A percentile compares a stretch with the other conserved stretches of the same genome.
phyloP scores from a whole-genome alignment of 2,113 vertebrate genomes.

The Poeciliopsis prolifica region DNA sequence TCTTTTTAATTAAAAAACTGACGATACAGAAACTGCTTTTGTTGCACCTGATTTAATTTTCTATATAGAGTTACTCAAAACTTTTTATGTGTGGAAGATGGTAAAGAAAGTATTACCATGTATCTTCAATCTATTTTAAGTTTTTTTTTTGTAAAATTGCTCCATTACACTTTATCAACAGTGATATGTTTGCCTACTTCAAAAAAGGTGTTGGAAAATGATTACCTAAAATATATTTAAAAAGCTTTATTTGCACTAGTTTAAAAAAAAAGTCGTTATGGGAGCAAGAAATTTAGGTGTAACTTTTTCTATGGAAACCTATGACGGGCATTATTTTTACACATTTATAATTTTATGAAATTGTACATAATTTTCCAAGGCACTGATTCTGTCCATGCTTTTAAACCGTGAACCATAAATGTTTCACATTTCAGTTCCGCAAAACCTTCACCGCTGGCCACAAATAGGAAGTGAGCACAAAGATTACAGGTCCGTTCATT shows the following conservation, averaged over 20 bases:
- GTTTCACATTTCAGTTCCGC: not conserved
- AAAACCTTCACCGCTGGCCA: not conserved
- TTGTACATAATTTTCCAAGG: not conserved
- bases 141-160: not conserved
- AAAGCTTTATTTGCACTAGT: not conserved
- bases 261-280: too few species aligned
- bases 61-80: slow-evolving; percentile 23
- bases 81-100: slow-evolving; percentile 54
- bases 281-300: too few species aligned
- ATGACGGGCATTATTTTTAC: too few species aligned
- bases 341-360: not conserved
- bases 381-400: not conserved
- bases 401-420: not conserved
- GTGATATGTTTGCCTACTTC: not conserved
- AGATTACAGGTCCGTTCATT: not conserved
- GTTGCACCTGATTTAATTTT: not conserved
- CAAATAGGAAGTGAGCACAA: not conserved
- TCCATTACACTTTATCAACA: not conserved
- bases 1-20: slow-evolving; percentile 12
- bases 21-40: not conserved
- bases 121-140: not conserved
- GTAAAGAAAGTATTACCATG: slow-evolving; percentile 45
- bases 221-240: not conserved
- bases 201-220: not conserved
- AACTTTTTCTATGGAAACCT: too few species aligned